Base-by-base conservation (phyloP, 2,113 vertebrate genomes). In the Diphyllodes magnificus region DNA sequence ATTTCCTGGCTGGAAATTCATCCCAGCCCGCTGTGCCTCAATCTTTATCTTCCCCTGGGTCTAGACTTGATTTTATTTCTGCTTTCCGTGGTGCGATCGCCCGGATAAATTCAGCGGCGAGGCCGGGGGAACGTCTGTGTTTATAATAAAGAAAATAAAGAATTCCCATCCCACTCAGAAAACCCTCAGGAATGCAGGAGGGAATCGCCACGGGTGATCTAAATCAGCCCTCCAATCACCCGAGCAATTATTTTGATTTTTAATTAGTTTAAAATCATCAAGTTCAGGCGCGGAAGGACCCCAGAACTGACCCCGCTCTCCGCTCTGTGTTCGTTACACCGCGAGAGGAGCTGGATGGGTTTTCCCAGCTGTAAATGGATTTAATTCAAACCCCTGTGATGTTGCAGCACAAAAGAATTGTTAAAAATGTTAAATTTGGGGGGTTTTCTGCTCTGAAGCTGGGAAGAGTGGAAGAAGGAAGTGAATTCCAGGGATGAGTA, bases 341-440 rank as follows among this genome's bases (percentile, higher is more conserved):
- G 6, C 2, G 5, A 39, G 31, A 84, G 37, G 56, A 69, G 61
- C 21, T 49, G 39, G n/a, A 5, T 42, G 17, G 4, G 17, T 35
- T 60, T 85, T 42, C 35, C 24, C 35, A 21, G 20, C 10, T 19
- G 35, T 35, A 54, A 37, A 65, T 13, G 9, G 25, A 35, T 45
- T 80, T 63, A 25, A 59, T 51, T 30, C 16, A 9, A 53, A 16
- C 47, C 57, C 45, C 30, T 10, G 12, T 3, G 35, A 30, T 15
- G 9, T 42, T 75, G 64, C 23, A 6, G 30, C 6, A 22, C 18
- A 44, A 70, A 63, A 9, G 20, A 39, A 14, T 4, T 9, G 31
- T 18, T 49, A 40, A 49, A 78, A 88, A 7, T 1, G 0, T 7
- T 5, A 10, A 1, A 5, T 54, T 65, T 28, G 4, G 45, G 45